Conservation (phyloP, 2,888 invertebrate genomes). For the Brachynemurus nebulosus region DNA sequence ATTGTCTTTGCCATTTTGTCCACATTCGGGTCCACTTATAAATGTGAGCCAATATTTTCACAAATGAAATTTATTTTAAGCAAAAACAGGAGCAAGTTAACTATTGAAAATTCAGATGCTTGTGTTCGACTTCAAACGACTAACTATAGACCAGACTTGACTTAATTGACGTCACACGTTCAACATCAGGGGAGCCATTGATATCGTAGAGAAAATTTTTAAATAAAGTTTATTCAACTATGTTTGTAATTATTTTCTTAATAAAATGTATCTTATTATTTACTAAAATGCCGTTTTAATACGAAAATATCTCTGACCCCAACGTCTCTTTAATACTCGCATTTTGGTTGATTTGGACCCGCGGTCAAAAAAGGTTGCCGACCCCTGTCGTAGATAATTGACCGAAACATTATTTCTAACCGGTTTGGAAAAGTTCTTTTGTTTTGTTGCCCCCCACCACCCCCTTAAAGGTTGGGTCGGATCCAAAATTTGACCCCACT, state of each 20-base stretch:
- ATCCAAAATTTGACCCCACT: no score
- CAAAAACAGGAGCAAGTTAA: constrained; percentile 13
- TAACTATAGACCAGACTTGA: constrained; percentile 13
- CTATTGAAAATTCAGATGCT: constrained; percentile 15
- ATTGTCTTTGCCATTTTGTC: no score
- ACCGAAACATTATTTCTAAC: no score
- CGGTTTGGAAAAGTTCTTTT: no score
- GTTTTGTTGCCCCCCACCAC: no score
- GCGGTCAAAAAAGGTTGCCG: constrained; percentile 7
- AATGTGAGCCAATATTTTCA: constrained; percentile 17
- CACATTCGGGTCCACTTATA: no score
- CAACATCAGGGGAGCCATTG: neutral
- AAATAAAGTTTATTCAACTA: neutral
- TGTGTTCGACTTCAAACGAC: constrained; percentile 15
- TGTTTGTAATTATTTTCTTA: no score
- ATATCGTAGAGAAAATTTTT: neutral
- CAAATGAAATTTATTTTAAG: constrained; percentile 17
- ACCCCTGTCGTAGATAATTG: no score
- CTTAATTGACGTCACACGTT: constrained; percentile 14
- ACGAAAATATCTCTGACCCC: no score
- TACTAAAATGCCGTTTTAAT: no score
- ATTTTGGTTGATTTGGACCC: constrained; percentile 10
- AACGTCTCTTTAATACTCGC: constrained; percentile 9
- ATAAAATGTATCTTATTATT: constrained; percentile 6
- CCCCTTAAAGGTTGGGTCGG: no score